Evolutionary conservation across 2,888 invertebrate species (phyloP), one percentile per base, ranked within the genome.

Genomic region (Cephus sareptanus): DNA sequence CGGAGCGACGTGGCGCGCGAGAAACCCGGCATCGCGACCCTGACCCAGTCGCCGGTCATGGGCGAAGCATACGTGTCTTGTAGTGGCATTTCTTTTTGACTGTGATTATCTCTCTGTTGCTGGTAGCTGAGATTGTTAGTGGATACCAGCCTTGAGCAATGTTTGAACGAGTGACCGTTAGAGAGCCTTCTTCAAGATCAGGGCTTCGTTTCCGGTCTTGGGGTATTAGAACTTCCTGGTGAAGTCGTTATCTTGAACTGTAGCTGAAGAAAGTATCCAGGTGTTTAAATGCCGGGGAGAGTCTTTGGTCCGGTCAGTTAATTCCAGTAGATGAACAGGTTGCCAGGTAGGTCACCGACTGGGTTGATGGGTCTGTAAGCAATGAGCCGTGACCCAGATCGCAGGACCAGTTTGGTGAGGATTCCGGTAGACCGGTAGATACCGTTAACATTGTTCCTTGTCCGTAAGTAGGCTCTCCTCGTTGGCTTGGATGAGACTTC

Each of bases 361-460:
- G 87, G 89, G n/a, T 30, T n/a, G 15, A 56, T 76, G 34, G 71
- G 78, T 56, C 35, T 40, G 84, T 80, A 85, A 85, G 88, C 82
- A 89, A 85, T 83, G 84, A 85, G 86, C 83, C 85, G 76, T 88
- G 90, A 86, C 91, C 90, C 85, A 89, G 89, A 89, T 84, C 87
- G 70, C 81, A 79, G 86, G 86, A 90, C 90, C 90, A 87, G 89
- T 89, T 89, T 88, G 85, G 87, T 84, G 82, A 85, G 87, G 84
- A 87, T 86, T 88, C 87, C 89, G 84, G 82, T 79, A 79, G 80
- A 82, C 80, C 76, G 79, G 78, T 80, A 81, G 79, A 83, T 89
- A 89, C 90, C 89, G 90, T 90, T 90, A 90, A 87, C 87, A 88
- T 87, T 88, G 87, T 87, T 87, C 83, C 84, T 82, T 79, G 82